Evolutionary conservation across 1,140 invertebrate species (phyloP).

Genomic region (Galleria mellonella): DNA sequence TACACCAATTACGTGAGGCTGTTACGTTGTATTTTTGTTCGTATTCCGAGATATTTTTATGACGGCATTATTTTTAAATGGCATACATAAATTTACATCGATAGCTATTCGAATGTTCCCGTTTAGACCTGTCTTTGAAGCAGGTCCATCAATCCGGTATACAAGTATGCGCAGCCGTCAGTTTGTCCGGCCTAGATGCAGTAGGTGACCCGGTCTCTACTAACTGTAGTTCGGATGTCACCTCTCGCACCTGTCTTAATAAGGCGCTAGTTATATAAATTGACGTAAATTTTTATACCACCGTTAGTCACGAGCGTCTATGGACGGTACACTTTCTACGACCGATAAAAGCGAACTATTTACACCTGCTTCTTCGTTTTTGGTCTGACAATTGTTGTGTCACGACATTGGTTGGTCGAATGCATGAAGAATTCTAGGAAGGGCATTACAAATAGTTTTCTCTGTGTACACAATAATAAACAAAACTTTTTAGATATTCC

Average conservation of each 20-base stretch:
- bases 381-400: constrained; percentile 12
- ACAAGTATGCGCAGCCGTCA: constrained; percentile 45
- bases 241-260: constrained; percentile 50
- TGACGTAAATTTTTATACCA: constrained; percentile 41
- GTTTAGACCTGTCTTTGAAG: too few species aligned
- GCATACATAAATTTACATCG: too few species aligned
- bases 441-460: too few species aligned
- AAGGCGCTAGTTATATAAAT: constrained; percentile 60
- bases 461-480: too few species aligned
- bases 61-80: too few species aligned
- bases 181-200: constrained; percentile 45
- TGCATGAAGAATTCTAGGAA: neutral
- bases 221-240: constrained; percentile 63
- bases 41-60: too few species aligned
- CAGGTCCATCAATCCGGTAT: constrained; percentile 31
- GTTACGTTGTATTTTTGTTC: neutral
- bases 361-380: constrained; percentile 12
- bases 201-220: constrained; percentile 57
- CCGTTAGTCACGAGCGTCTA: constrained; percentile 18
- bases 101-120: too few species aligned
- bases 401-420: neutral
- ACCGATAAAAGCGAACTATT: constrained; percentile 23
- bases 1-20: neutral
- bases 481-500: too few species aligned
- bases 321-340: constrained; percentile 42